These are phyloP conservation scores for Alentia gelatinosa DNA, from an alignment of 2,888 invertebrate genomes.

Conservation along the genomic window DNA sequence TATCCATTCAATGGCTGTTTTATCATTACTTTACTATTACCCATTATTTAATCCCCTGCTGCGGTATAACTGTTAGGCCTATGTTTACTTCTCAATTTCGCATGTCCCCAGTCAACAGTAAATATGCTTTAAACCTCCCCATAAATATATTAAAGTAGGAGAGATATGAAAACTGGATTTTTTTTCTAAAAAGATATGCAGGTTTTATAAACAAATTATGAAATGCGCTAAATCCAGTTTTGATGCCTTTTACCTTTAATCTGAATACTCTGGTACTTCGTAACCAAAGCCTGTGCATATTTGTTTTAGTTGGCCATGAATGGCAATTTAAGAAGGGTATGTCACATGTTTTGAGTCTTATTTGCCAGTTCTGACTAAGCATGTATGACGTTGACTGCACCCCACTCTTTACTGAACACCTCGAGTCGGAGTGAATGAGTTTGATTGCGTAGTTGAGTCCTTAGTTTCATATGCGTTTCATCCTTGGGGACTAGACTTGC, in stretches of 20 bases:
- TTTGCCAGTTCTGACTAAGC: constrained; percentile 32
- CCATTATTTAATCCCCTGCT: not conserved
- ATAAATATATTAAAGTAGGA: constrained; percentile 38
- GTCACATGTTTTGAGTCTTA: constrained; percentile 52
- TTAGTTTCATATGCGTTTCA: too few relatives aligned
- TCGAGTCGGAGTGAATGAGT: not conserved
- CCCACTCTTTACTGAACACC: not conserved
- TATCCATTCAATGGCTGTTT: too few relatives aligned
- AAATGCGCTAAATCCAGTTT: constrained; percentile 1
- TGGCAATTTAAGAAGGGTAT: constrained; percentile 54
- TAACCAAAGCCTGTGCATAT: constrained; percentile 49
- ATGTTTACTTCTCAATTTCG: not conserved
- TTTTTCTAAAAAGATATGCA: not conserved
- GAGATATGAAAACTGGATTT: constrained; percentile 44
- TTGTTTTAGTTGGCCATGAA: constrained; percentile 52
- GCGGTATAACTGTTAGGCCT: not conserved
- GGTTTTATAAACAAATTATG: not conserved
- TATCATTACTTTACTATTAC: too few relatives aligned
- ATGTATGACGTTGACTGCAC: not conserved
- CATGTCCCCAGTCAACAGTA: constrained; percentile 15
- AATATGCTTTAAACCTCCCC: constrained; percentile 12
- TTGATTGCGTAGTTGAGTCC: not conserved
- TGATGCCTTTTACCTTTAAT: constrained; percentile 47
- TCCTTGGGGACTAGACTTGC: too few relatives aligned
- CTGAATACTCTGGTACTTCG: constrained; percentile 20